Conservation (phyloP, 2,797 vertebrate genomes). For the Fundulus diaphanus region DNA sequence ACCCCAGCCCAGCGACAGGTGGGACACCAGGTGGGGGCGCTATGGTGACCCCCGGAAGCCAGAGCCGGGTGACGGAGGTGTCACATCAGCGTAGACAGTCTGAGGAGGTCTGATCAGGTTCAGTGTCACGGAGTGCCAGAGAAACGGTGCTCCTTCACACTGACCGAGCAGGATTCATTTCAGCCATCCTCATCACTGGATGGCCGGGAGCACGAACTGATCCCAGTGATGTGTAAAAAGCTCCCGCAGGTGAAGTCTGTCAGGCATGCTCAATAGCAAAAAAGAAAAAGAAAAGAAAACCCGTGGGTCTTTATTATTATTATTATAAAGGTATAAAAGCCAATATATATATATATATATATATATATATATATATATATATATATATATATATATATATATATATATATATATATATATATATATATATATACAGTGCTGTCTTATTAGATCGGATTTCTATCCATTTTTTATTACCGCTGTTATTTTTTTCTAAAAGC, state of each 20-base stretch:
- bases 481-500: neutral
- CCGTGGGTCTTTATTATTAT: neutral
- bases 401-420: too few relatives aligned
- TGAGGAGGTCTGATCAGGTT: neutral
- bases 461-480: neutral
- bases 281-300: neutral
- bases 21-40: conserved; percentile 16
- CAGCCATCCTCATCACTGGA: neutral
- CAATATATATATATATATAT: too few relatives aligned
- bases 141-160: neutral
- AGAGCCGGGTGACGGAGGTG: neutral
- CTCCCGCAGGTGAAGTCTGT: neutral
- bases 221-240: neutral
- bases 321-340: neutral
- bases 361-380: too few relatives aligned
- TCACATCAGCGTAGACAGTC: conserved; percentile 26
- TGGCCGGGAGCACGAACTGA: neutral
- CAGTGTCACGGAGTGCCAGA: neutral
- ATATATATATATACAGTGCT: too few relatives aligned
- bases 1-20: neutral
- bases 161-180: neutral
- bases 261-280: neutral
- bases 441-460: neutral
- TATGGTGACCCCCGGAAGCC: conserved; percentile 35
- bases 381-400: too few relatives aligned